These are phyloP conservation scores for Gambusia yucatana DNA, from an alignment of 2,797 vertebrate genomes.

Conservation along the genomic window DNA sequence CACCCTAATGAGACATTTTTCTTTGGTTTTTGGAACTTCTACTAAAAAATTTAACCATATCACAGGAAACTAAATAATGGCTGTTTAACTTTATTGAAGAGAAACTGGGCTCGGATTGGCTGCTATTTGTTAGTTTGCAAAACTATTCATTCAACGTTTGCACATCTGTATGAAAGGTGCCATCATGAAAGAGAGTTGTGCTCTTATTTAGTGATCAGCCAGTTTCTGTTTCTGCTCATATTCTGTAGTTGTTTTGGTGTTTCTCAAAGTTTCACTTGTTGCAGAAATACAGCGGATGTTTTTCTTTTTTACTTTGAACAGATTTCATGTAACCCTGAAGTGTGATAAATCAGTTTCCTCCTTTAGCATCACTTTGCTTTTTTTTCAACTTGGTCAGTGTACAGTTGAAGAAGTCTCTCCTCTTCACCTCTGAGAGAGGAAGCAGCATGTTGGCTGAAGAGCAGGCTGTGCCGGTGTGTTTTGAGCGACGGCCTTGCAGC, in stretches of 20 bases:
- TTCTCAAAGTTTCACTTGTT: no score
- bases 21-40: neutral
- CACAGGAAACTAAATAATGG: neutral
- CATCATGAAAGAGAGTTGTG: neutral
- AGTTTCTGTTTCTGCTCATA: neutral
- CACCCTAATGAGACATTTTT: neutral
- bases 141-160: neutral
- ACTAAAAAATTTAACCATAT: neutral
- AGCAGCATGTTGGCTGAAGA: slow-evolving; percentile 77
- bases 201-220: neutral
- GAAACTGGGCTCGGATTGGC: neutral
- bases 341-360: slow-evolving; percentile 65
- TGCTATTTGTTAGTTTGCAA: neutral
- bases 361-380: slow-evolving; percentile 72
- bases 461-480: slow-evolving; percentile 71
- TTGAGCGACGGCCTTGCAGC: slow-evolving; percentile 38
- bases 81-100: neutral
- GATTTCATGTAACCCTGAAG: slow-evolving; percentile 23
- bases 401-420: slow-evolving; percentile 68
- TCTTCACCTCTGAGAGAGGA: slow-evolving; percentile 70
- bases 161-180: neutral
- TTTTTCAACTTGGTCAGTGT: slow-evolving; percentile 82
- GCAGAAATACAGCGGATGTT: neutral
- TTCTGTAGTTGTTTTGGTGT: neutral
- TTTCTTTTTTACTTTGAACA: neutral